A percentile compares a stretch with the other conserved stretches of the same genome.
phyloP scores from a whole-genome alignment of 35 echinoderm and acorn worm species.

The Hemicentrotus pulcherrimus region DNA sequence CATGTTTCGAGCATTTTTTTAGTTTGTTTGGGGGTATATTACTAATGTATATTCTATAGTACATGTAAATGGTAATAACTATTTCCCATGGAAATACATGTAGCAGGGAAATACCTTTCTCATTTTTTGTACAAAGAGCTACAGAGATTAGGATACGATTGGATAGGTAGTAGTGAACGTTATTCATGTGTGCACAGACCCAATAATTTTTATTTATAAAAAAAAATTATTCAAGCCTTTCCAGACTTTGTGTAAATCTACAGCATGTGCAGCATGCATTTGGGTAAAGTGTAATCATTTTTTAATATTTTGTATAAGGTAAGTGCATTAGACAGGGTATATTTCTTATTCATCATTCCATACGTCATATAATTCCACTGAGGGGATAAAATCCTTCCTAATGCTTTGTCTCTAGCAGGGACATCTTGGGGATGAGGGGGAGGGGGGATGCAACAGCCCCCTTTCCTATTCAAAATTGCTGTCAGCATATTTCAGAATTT shows the following conservation, averaged over 20 bases:
- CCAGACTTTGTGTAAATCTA: not conserved
- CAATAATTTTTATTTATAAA: not conserved
- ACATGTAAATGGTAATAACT: too few relatives aligned
- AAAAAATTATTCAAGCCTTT: not conserved
- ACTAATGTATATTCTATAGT: too few relatives aligned
- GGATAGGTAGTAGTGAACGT: not conserved
- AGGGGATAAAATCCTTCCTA: too few relatives aligned
- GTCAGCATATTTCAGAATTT: too few relatives aligned
- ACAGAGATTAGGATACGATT: too few relatives aligned
- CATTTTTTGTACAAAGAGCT: too few relatives aligned
- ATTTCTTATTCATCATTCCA: not conserved
- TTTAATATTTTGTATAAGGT: not conserved
- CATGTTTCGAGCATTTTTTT: not conserved
- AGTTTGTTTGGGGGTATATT: not conserved
- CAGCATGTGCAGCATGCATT: not conserved
- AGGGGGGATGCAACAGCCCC: not conserved
- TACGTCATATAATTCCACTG: not conserved
- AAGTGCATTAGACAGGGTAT: not conserved
- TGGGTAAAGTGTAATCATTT: not conserved
- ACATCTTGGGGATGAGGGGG: too few relatives aligned
- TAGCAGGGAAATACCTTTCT: too few relatives aligned
- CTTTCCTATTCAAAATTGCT: not conserved
- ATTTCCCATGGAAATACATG: too few relatives aligned
- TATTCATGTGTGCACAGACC: not conserved
- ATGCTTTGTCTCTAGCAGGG: not conserved